Base-by-base conservation (phyloP, 2,888 invertebrate genomes). In the Spisula solida region DNA sequence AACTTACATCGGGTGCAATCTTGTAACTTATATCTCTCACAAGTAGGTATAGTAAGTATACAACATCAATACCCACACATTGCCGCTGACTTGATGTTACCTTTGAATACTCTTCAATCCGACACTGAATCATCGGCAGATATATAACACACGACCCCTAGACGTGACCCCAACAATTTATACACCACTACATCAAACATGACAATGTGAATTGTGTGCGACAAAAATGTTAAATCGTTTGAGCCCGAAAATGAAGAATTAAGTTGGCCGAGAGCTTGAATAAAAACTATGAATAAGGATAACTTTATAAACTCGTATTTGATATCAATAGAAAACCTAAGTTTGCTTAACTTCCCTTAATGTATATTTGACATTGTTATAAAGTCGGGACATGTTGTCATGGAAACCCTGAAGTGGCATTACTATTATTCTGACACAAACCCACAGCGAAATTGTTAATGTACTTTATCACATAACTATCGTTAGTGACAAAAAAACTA, bases 301-400 rank as follows among this genome's bases (percentile, higher is more conserved):
- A 66, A 25, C 5, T 66, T 66, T 66, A 66, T 66, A 10, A 25
- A 66, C 60, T 66, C 25, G 60, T 66, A 66, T n/a, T 25, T 66
- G 10, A n/a, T 25, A n/a, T 66, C 60, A 66, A 66, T 66, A 25
- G 60, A 66, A 66, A 25, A 60, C 4, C 60, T 25, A 60, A 60
- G 60, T 66, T 66, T 75, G 80, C n/a, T 47, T 34, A 80, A 34
- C 31, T 75, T 75, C 34, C 31, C 20, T 80, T 41, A 25, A 80
- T 80, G 80, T 80, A 80, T 75, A 51, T 80, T 80, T 80, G 25
- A 80, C 80, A 48, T 80, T 80, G 25, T 25, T 48, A 48, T 51
- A 48, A 29, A 29, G 25, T 20, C 48, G 25, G 25, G n/a, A 18
- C 48, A n/a, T n/a, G 80, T 80, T 80, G n/a, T 47, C 25, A 80